phyloP scores from a whole-genome alignment of 2,888 invertebrate species.

The Sphinx pinastri region DNA sequence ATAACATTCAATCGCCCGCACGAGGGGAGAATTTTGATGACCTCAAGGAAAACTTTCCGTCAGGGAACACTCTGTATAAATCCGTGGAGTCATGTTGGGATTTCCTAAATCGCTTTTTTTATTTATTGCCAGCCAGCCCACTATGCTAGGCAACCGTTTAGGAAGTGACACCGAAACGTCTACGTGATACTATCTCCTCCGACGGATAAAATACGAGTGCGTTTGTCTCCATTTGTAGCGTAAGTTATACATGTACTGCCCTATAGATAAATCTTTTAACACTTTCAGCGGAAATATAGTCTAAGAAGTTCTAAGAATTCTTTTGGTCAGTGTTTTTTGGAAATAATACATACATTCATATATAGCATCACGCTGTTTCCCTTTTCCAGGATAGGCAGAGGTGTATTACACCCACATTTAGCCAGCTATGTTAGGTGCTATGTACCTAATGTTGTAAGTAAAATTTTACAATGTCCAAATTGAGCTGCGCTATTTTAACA shows the following conservation, averaged over 20 bases:
- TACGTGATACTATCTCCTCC: conserved; percentile 62
- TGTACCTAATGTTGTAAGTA: too few species aligned
- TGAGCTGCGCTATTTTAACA: too few species aligned
- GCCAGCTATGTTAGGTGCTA: too few species aligned
- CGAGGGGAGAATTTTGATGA: conserved; percentile 81
- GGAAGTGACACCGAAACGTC: conserved; percentile 63
- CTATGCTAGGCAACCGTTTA: conserved; percentile 71
- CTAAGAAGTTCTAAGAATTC: too few species aligned
- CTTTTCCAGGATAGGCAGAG: too few species aligned
- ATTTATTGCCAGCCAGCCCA: conserved; percentile 74
- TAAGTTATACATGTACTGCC: conserved; percentile 25
- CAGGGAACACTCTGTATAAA: conserved; percentile 77
- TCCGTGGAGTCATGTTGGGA: conserved; percentile 79
- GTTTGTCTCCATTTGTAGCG: conserved; percentile 47
- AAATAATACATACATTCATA: too few species aligned
- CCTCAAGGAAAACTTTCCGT: conserved; percentile 77
- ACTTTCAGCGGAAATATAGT: background rate
- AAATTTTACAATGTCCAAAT: too few species aligned
- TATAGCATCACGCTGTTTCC: too few species aligned
- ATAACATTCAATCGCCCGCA: conserved; percentile 81
- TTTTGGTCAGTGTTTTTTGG: too few species aligned
- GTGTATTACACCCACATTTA: too few species aligned
- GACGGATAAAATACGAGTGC: conserved; percentile 51
- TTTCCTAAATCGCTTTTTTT: conserved; percentile 80
- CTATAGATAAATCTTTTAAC: conserved; percentile 17